phyloP scores from a whole-genome alignment of 2,797 vertebrate species.

The Alectoris magna region DNA sequence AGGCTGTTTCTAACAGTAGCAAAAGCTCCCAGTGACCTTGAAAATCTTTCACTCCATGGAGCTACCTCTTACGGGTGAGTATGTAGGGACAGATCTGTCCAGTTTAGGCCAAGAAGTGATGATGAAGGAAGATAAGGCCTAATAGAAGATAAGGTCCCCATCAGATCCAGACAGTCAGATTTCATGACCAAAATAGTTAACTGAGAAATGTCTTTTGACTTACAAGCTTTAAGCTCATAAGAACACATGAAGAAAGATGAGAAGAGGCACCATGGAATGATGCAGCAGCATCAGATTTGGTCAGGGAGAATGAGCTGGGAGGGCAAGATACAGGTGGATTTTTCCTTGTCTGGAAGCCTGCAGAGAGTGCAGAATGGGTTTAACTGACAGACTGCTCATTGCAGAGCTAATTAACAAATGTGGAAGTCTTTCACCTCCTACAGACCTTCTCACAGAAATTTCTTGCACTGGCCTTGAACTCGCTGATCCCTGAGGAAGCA shows the following conservation, averaged over 20 bases:
- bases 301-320: not conserved
- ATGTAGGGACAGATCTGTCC: not conserved
- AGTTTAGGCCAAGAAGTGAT: not conserved
- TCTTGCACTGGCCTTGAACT: not conserved
- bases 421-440: not conserved
- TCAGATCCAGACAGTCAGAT: not conserved
- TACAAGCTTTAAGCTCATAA: not conserved
- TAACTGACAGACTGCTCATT: not conserved
- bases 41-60: not conserved
- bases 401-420: not conserved
- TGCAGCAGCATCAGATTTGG: not conserved
- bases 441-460: not conserved
- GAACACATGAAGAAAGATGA: not conserved
- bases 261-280: not conserved
- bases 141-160: not conserved
- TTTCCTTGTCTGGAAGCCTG: not conserved
- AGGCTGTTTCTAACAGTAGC: not conserved
- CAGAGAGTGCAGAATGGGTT: not conserved
- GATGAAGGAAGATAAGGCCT: not conserved
- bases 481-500: not conserved
- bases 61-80: not conserved
- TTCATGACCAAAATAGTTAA: not conserved
- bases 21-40: not conserved
- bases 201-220: not conserved
- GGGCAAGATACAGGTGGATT: fast-evolving